Evolutionary conservation across 2,113 vertebrate genomes (phyloP).

Genomic region (Nerophis ophidion): DNA sequence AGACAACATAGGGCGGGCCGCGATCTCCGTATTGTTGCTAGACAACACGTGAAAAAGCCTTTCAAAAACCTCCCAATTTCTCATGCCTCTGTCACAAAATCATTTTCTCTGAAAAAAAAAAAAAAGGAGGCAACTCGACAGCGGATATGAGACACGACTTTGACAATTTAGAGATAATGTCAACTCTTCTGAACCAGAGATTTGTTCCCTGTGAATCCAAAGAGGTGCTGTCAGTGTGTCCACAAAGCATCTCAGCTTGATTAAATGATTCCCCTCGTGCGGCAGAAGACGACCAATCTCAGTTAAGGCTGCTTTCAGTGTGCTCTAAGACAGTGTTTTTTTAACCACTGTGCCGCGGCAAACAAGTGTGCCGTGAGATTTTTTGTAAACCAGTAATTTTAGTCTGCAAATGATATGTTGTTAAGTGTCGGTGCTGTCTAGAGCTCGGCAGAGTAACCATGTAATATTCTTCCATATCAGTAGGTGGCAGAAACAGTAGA

Average conservation of each 20-base stretch:
- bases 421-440: too few relatives aligned
- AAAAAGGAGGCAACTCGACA: conserved; percentile 19
- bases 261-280: conserved; percentile 42
- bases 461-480: too few relatives aligned
- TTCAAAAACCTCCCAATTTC: conserved; percentile 11
- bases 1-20: neutral
- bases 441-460: too few relatives aligned
- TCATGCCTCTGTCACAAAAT: conserved; percentile 25
- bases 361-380: too few relatives aligned
- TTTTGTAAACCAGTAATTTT: too few relatives aligned
- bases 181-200: conserved; percentile 45
- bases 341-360: too few relatives aligned
- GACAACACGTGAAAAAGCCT: conserved; percentile 15
- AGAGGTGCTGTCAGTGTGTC: conserved; percentile 33
- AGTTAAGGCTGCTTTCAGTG: too few relatives aligned
- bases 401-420: too few relatives aligned
- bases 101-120: conserved; percentile 22
- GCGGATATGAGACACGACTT: conserved; percentile 16
- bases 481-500: too few relatives aligned
- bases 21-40: conserved; percentile 3
- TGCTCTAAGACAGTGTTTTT: too few relatives aligned
- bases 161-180: conserved; percentile 34
- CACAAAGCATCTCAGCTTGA: conserved; percentile 41
- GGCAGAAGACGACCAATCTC: conserved; percentile 29
- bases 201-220: conserved; percentile 42